Base-by-base conservation (phyloP, 2,888 invertebrate genomes). In the Polydrusus cervinus region DNA sequence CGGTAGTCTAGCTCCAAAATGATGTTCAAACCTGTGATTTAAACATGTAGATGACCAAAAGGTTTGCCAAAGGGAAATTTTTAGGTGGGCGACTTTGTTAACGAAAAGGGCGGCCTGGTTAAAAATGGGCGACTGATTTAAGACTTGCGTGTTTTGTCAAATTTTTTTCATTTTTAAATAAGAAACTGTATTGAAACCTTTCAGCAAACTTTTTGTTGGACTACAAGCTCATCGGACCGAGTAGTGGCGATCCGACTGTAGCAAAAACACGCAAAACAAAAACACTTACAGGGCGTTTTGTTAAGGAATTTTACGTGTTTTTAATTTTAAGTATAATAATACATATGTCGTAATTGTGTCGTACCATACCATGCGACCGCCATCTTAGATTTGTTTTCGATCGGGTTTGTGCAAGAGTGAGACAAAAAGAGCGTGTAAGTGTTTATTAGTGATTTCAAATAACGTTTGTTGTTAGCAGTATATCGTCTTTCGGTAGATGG, bases 1-100 rank as follows among this genome's bases (percentile, higher is more conserved):
- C 49, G 9, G 47, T 76, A 72, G 70, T 76, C 16, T 73, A 76
- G 72, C 73, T 76, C 73, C 40, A 73, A 76, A 70, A 76, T 76
- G 72, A 76, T 72, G 75, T 73, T 76, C 76, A 76, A 73, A 76
- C 76, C 76, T 76, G 76, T 76, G 76, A 76, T 76, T 76, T 70
- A 69, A 62, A 68, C 30, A 55, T 38, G 62, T 62, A 49, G 61
- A 25, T 20, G 34, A 45, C 13, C 71, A 38, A 18, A 57, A 71
- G 65, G 55, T 40, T 51, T 51, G 71, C 16, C 40, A 53, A 43
- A 64, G 25, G 40, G 13, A 55, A 66, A 66, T 16, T 18, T 40
- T 49, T 10, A 18, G 18, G 18, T 14, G 18, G 43, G 43, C 61
- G 61, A 13, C 43, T 34, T 40, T 61, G 18, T 43, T 61, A 61